Evolutionary conservation across 2,113 vertebrate genomes (phyloP).

Genomic region (Platichthys stellatus): DNA sequence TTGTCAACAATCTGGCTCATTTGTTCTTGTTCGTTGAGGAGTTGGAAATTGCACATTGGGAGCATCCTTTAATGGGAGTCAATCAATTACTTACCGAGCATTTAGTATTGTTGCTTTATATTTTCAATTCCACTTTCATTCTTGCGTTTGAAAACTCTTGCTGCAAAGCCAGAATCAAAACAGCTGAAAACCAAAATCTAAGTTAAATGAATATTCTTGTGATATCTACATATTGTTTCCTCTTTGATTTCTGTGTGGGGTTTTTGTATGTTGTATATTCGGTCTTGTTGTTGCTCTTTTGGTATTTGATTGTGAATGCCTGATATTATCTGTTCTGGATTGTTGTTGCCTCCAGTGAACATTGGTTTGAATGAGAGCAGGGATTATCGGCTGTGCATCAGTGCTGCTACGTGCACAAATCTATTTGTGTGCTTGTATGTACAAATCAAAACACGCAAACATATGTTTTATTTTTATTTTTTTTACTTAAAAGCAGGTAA

Average conservation of each 20-base stretch:
- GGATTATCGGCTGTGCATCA: background rate
- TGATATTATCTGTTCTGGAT: background rate
- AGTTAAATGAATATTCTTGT: background rate
- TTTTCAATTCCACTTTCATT: background rate
- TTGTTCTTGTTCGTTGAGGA: constrained; percentile 8
- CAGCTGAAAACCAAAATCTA: too few relatives aligned
- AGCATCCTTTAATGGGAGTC: background rate
- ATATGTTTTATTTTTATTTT: background rate
- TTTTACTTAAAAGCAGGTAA: constrained; percentile 19
- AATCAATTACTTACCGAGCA: background rate
- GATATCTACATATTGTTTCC: background rate
- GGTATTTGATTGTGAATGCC: background rate
- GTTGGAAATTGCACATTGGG: constrained; percentile 1
- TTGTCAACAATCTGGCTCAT: constrained; percentile 13
- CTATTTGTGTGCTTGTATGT: background rate
- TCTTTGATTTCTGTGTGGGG: background rate
- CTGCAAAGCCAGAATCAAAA: background rate
- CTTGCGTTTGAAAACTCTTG: background rate
- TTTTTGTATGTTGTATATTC: background rate
- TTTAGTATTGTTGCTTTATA: background rate
- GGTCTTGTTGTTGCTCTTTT: constrained; percentile 13
- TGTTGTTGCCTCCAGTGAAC: background rate
- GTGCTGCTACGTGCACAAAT: constrained; percentile 3
- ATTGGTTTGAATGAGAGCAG: background rate
- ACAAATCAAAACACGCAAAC: background rate